Percentiles rank a stretch among this genome's conserved stretches.
phyloP scores from a whole-genome alignment of 2,888 invertebrate species.

The Hirtodrosophila histrioides region DNA sequence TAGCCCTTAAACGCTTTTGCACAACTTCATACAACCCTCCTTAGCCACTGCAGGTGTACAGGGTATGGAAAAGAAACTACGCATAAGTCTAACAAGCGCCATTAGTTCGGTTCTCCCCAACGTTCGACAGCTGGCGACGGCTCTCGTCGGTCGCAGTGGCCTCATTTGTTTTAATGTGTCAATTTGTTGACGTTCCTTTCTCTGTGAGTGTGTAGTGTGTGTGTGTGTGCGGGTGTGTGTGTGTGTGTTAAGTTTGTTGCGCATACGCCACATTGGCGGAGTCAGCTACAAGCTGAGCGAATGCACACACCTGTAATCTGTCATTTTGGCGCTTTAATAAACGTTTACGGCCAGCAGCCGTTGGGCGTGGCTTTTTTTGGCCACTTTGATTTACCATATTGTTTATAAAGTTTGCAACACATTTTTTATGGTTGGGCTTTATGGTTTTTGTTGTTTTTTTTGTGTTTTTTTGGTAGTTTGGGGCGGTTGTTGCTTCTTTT shows the following conservation, averaged over 20 bases:
- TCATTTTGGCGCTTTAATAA: conserved; percentile 74
- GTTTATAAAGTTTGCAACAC: conserved; percentile 57
- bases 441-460: conserved; percentile 12
- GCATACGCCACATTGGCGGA: conserved; percentile 40
- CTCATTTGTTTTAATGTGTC: conserved; percentile 80
- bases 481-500: conserved; percentile 22
- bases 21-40: too few species aligned
- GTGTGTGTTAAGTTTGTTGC: conserved; percentile 21
- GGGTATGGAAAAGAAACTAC: conserved; percentile 39
- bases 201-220: too few species aligned
- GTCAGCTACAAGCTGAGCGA: conserved; percentile 2
- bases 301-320: conserved; percentile 69
- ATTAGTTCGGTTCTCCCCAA: conserved; percentile 55
- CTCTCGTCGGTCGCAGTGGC: conserved; percentile 68
- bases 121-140: conserved; percentile 66
- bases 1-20: too few species aligned
- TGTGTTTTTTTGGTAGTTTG: conserved; percentile 10
- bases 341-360: conserved; percentile 46
- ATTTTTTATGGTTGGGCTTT: conserved; percentile 22
- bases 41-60: too few species aligned
- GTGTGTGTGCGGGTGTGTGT: not conserved
- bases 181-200: conserved; percentile 69
- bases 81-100: conserved; percentile 71
- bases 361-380: conserved; percentile 26
- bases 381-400: conserved; percentile 48